Conservation (phyloP, 2,797 vertebrate species). For the Acipenser ruthenus region DNA sequence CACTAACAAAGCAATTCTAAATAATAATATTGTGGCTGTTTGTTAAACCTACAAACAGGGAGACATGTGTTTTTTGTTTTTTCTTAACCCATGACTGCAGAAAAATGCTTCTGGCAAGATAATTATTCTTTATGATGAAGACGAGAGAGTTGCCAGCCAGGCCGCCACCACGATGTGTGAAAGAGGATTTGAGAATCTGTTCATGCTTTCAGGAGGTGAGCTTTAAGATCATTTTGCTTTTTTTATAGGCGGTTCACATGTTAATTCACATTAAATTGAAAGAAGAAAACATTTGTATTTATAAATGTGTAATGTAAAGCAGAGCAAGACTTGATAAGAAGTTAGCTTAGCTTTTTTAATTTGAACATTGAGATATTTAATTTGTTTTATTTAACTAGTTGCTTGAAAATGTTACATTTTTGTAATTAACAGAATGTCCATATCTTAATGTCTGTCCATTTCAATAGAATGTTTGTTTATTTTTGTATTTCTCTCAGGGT, state of each 20-base stretch:
- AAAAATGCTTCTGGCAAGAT: conserved; percentile 85
- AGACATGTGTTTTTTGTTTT: too few species aligned
- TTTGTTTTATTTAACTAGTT: too few species aligned
- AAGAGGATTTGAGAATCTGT: conserved; percentile 88
- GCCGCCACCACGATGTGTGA: conserved; percentile 88
- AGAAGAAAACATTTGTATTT: not conserved
- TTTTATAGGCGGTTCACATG: not conserved
- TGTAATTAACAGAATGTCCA: too few species aligned
- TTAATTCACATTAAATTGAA: too few species aligned
- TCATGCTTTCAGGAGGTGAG: conserved; percentile 89
- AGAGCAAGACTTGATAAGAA: not conserved
- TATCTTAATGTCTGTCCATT: too few species aligned
- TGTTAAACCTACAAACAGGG: not conserved
- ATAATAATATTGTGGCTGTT: not conserved
- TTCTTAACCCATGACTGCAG: conserved; percentile 57
- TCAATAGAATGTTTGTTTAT: too few species aligned
- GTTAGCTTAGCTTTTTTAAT: not conserved
- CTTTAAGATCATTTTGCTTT: not conserved
- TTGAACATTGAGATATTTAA: too few species aligned
- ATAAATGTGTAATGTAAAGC: not conserved
- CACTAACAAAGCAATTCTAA: not conserved
- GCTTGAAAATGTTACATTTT: too few species aligned
- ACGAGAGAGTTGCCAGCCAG: conserved; percentile 82
- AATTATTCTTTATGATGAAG: conserved; percentile 88
- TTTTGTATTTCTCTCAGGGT: conserved; percentile 51